phyloP scores from a whole-genome alignment of 2,113 vertebrate genomes.

The Capreolus pygargus region DNA sequence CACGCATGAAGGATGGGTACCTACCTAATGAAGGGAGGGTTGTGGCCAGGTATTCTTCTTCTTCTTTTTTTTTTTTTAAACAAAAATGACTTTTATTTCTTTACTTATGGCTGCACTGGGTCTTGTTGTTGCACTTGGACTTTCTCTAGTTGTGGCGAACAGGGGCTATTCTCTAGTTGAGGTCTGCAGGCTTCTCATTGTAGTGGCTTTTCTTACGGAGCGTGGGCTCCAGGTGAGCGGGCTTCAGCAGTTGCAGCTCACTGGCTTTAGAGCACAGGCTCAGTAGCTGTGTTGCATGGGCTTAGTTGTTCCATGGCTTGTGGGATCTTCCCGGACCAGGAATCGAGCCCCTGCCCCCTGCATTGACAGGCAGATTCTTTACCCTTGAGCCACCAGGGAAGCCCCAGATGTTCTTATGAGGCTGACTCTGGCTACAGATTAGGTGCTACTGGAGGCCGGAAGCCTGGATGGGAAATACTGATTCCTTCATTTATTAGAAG shows the following conservation, averaged over 20 bases:
- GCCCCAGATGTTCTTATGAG: background rate
- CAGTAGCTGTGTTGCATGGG: background rate
- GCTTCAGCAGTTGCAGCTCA: background rate
- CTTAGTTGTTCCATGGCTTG: background rate
- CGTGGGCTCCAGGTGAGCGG: rapidly evolving
- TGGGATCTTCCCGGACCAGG: background rate
- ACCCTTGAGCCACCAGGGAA: background rate
- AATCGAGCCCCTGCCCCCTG: background rate
- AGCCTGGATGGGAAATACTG: background rate
- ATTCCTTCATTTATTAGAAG: background rate
- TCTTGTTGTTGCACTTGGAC: background rate
- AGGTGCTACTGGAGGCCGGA: background rate
- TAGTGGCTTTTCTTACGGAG: background rate
- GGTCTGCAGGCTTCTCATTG: background rate
- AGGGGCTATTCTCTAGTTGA: background rate
- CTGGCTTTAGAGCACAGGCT: background rate
- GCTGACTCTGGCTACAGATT: background rate
- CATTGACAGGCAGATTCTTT: background rate
- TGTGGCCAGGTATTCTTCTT: rapidly evolving
- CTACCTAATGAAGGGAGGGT: background rate
- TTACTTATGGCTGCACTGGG: background rate
- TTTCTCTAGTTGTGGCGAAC: background rate
- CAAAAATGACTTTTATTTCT: background rate
- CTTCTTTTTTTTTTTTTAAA: background rate
- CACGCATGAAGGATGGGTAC: background rate